Evolutionary conservation across 2,113 vertebrate genomes (phyloP).

Genomic region (Podarcis raffonei): DNA sequence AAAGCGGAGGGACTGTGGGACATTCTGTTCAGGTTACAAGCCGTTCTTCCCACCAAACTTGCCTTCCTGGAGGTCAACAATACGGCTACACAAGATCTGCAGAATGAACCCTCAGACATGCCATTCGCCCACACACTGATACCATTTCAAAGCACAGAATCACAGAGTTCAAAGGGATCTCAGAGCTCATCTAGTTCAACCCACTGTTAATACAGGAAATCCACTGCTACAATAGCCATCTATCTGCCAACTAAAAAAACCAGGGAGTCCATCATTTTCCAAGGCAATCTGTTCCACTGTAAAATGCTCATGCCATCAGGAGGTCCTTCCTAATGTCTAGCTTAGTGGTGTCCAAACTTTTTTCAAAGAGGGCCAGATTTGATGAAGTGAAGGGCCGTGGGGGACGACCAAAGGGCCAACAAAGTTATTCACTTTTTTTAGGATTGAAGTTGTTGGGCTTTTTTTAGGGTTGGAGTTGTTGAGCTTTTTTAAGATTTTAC

Average conservation of each 20-base stretch:
- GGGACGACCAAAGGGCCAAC: too few relatives aligned
- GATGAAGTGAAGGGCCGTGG: too few relatives aligned
- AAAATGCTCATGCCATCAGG: not conserved
- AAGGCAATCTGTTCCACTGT: not conserved
- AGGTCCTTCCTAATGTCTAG: not conserved
- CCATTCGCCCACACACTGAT: not conserved
- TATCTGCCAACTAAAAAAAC: not conserved
- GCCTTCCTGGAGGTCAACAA: not conserved
- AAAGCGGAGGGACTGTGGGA: conserved; percentile 5
- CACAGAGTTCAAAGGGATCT: not conserved
- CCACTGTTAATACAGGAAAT: not conserved
- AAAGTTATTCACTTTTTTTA: too few relatives aligned
- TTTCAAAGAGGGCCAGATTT: too few relatives aligned
- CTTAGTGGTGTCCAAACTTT: not conserved
- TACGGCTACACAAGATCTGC: not conserved
- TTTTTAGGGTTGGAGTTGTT: too few relatives aligned
- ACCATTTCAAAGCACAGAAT: not conserved
- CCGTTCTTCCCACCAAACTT: not conserved
- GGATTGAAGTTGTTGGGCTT: too few relatives aligned
- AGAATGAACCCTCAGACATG: not conserved
- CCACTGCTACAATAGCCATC: not conserved
- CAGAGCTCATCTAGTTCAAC: not conserved
- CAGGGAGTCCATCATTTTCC: not conserved
- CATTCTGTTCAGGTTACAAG: not conserved
- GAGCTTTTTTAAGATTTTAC: too few relatives aligned